Evolutionary conservation across 2,888 invertebrate species (phyloP).

Genomic region (Criorhina ranunculi): DNA sequence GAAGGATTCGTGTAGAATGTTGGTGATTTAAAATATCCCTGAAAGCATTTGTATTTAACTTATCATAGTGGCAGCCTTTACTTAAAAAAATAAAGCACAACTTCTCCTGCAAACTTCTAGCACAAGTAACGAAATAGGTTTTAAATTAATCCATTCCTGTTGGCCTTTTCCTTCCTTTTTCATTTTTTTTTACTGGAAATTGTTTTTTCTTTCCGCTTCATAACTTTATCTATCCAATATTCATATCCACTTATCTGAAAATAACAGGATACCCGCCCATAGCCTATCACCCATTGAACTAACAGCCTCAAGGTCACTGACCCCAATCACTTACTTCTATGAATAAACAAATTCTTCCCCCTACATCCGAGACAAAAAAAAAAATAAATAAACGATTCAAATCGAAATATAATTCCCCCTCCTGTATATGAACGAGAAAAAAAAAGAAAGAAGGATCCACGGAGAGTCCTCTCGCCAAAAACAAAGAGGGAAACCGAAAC

Average conservation of each 20-base stretch:
- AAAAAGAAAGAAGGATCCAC: slow-evolving; percentile 10
- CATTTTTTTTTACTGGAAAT: background rate
- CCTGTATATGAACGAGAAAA: background rate
- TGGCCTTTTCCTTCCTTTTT: background rate
- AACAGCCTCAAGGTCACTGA: slow-evolving; percentile 33
- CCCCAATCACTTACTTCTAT: slow-evolving; percentile 26
- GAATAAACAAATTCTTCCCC: slow-evolving; percentile 11
- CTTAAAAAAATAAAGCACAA: no score
- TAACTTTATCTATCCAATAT: slow-evolving; percentile 39
- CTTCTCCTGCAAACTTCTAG: no score
- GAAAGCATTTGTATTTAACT: no score
- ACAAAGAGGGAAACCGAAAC: slow-evolving; percentile 4
- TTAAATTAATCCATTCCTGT: no score
- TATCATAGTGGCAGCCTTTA: no score
- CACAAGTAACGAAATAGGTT: no score
- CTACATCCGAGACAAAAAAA: background rate
- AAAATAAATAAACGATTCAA: slow-evolving; percentile 48
- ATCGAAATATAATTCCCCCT: slow-evolving; percentile 59
- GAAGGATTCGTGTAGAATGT: no score
- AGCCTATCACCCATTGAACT: background rate
- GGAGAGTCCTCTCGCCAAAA: background rate
- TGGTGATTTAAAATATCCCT: no score
- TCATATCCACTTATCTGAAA: slow-evolving; percentile 58
- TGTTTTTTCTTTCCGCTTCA: slow-evolving; percentile 30
- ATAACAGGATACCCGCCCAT: slow-evolving; percentile 12